Evolutionary conservation across 2,797 vertebrate species (phyloP).

Genomic region (Leptodactylus fallax): DNA sequence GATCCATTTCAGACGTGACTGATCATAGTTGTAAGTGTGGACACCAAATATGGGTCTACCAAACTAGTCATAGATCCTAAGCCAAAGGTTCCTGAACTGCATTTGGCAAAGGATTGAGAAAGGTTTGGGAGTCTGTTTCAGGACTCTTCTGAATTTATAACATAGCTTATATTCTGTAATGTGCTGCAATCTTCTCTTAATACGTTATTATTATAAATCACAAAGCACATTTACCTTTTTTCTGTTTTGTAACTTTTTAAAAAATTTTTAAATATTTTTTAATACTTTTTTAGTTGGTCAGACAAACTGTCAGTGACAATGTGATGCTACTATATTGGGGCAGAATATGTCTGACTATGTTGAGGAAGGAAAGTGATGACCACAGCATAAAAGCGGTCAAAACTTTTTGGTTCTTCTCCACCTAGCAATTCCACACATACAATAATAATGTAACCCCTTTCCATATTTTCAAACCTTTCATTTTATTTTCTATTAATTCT

Average conservation of each 20-base stretch:
- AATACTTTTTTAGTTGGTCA: neutral
- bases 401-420: too few relatives aligned
- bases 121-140: neutral
- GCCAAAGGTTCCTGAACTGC: neutral
- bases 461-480: too few relatives aligned
- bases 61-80: neutral
- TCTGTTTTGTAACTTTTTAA: neutral
- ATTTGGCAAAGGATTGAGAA: conserved; percentile 5
- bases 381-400: too few relatives aligned
- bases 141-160: neutral
- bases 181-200: neutral
- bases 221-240: neutral
- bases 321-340: too few relatives aligned
- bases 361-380: too few relatives aligned
- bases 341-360: too few relatives aligned
- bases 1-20: neutral
- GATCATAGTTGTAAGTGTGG: neutral
- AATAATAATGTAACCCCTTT: too few relatives aligned
- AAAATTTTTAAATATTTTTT: neutral
- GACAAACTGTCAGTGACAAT: too few relatives aligned
- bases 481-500: too few relatives aligned
- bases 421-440: too few relatives aligned
- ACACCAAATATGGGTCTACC: conserved; percentile 40
- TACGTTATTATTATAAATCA: neutral
- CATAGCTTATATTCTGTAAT: neutral